Percentiles rank a stretch among this genome's conserved stretches.
Conservation (phyloP, 1,140 invertebrate genomes). For the Telenomus remus region DNA sequence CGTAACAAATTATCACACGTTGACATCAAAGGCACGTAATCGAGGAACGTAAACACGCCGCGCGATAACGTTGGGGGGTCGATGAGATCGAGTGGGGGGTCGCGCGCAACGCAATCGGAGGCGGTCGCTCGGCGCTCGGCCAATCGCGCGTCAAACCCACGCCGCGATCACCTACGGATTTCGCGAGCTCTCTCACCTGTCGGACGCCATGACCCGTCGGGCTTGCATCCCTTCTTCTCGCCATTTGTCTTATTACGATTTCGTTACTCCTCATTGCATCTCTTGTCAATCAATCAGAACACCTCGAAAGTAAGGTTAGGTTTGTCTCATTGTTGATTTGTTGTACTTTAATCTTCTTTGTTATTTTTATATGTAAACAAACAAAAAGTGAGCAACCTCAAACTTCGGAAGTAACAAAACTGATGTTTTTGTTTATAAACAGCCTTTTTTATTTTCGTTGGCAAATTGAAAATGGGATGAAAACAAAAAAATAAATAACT, state of each 20-base stretch:
- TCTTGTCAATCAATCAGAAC: slow-evolving; percentile 8
- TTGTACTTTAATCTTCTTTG: no score
- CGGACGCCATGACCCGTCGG: slow-evolving; percentile 67
- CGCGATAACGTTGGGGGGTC: slow-evolving; percentile 4
- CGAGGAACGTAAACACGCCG: no score
- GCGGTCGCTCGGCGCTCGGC: slow-evolving; percentile 69
- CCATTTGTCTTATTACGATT: slow-evolving; percentile 6
- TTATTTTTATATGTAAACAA: no score
- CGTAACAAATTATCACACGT: no score
- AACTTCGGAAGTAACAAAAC: no score
- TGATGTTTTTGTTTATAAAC: no score
- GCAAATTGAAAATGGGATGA: background rate
- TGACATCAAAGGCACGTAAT: no score
- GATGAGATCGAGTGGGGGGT: slow-evolving; percentile 20
- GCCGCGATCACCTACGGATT: slow-evolving; percentile 62
- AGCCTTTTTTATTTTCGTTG: no score
- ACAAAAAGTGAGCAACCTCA: no score
- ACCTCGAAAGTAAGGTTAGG: no score
- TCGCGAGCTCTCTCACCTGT: slow-evolving; percentile 62
- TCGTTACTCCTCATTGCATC: slow-evolving; percentile 3
- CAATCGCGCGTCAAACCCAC: slow-evolving; percentile 66
- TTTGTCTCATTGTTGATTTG: no score
- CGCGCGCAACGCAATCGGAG: slow-evolving; percentile 57
- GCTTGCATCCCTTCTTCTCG: slow-evolving; percentile 15
- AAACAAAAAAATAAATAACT: background rate